phyloP scores from a whole-genome alignment of 1,140 invertebrate species.

The Eciton burchellii region DNA sequence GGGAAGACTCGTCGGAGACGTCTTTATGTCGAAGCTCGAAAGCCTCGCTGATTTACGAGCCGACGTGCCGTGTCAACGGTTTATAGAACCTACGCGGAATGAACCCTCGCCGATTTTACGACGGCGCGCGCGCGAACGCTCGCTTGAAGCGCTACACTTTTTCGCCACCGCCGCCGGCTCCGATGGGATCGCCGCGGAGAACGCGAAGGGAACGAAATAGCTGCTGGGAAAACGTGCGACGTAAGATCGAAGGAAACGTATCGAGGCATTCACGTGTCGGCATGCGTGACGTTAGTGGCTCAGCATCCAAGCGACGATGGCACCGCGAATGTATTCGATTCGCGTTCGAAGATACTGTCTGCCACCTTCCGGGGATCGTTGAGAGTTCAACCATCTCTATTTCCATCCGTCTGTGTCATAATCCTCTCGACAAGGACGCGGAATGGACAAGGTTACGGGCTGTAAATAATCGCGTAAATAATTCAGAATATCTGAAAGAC shows the following conservation, averaged over 20 bases:
- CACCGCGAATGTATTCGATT: constrained; percentile 14
- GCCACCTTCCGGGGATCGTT: too few species aligned
- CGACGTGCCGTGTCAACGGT: constrained; percentile 46
- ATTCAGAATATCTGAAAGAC: too few species aligned
- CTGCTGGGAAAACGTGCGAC: constrained; percentile 19
- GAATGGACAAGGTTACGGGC: too few species aligned
- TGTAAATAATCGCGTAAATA: too few species aligned
- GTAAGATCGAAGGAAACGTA: neutral
- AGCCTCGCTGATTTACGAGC: constrained; percentile 66
- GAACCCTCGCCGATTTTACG: constrained; percentile 49
- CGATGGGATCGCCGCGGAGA: constrained; percentile 10
- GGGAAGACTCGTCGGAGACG: constrained; percentile 62
- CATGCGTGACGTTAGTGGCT: constrained; percentile 9
- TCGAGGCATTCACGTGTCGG: constrained; percentile 22
- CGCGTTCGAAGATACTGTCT: neutral
- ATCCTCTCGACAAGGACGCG: too few species aligned
- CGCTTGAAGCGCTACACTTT: constrained; percentile 25
- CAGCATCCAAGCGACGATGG: neutral
- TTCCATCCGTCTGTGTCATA: too few species aligned
- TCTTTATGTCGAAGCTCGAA: constrained; percentile 70
- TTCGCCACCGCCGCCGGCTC: neutral
- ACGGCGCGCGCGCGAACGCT: constrained; percentile 41
- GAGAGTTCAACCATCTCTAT: too few species aligned
- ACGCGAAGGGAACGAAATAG: constrained; percentile 3
- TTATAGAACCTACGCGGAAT: constrained; percentile 49